Percentiles rank a stretch among this genome's conserved stretches.
Evolutionary conservation across 2,797 vertebrate species (phyloP).

Genomic region (Acanthornis magna): DNA sequence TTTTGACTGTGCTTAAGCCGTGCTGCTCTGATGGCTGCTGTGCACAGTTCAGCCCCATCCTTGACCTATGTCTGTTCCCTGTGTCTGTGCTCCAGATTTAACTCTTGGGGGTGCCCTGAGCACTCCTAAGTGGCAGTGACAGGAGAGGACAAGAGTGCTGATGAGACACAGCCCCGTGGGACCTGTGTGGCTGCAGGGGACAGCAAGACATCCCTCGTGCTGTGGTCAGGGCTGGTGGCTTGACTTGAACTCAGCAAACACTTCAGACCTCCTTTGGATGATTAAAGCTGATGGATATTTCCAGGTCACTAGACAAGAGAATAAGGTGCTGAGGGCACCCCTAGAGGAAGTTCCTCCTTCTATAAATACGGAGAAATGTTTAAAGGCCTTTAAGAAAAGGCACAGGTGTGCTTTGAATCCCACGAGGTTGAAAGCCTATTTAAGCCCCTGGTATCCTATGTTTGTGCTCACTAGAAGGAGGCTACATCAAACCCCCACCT

Average conservation of each 20-base stretch:
- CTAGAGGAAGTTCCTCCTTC: background rate
- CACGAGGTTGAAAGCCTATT: background rate
- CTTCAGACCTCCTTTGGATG: background rate
- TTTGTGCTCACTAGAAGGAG: background rate
- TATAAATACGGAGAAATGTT: background rate
- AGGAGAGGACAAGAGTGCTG: background rate
- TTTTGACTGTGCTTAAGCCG: background rate
- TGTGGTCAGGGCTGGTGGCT: background rate
- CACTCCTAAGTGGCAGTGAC: background rate
- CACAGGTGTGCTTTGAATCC: background rate
- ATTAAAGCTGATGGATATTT: slow-evolving; percentile 1
- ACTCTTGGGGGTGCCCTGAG: background rate
- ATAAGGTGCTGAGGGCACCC: background rate
- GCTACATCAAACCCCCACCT: background rate
- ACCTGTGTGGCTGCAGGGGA: background rate
- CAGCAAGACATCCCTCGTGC: background rate
- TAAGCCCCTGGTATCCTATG: background rate
- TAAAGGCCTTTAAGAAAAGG: background rate
- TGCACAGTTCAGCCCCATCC: background rate
- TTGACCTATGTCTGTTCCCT: background rate
- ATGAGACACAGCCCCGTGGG: background rate
- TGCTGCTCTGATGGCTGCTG: background rate
- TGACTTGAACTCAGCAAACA: background rate
- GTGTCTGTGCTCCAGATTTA: background rate
- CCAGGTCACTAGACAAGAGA: background rate